These are phyloP conservation scores for Tipula helvola DNA, from an alignment of 2,888 invertebrate species.

Conservation along the genomic window DNA sequence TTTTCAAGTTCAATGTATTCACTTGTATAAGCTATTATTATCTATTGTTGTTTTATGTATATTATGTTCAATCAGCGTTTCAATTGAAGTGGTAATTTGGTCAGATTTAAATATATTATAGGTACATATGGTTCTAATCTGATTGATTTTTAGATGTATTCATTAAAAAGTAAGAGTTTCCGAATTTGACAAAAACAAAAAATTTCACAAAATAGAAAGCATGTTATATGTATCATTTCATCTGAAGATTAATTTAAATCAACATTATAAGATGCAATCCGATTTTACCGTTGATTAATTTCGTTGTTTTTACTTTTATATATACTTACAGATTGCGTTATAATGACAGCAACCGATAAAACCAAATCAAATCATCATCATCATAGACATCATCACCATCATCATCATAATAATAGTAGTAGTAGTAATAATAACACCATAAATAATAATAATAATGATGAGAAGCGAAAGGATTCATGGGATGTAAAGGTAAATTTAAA, in stretches of 20 bases:
- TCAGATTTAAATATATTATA: background rate
- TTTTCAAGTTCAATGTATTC: background rate
- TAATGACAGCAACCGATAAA: slow-evolving; percentile 10
- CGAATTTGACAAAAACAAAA: background rate
- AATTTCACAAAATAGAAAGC: background rate
- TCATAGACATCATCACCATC: slow-evolving; percentile 7
- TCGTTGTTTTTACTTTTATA: background rate
- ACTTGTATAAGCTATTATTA: background rate
- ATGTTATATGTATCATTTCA: background rate
- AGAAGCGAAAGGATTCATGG: slow-evolving; percentile 8
- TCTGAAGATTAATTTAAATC: background rate
- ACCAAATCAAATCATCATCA: background rate
- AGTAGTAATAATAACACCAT: background rate
- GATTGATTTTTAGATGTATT: background rate
- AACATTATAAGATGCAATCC: background rate
- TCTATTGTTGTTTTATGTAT: background rate
- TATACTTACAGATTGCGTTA: background rate
- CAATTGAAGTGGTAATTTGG: background rate
- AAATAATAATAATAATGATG: slow-evolving; percentile 5
- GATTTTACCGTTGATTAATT: background rate
- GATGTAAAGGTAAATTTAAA: slow-evolving; percentile 8
- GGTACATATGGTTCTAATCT: background rate
- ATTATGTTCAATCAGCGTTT: background rate
- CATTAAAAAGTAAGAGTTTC: background rate
- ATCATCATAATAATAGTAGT: slow-evolving; percentile 5